Evolutionary conservation across 2,888 invertebrate genomes (phyloP), one percentile per base, ranked within the genome.

Genomic region (Melanchra persicariae): DNA sequence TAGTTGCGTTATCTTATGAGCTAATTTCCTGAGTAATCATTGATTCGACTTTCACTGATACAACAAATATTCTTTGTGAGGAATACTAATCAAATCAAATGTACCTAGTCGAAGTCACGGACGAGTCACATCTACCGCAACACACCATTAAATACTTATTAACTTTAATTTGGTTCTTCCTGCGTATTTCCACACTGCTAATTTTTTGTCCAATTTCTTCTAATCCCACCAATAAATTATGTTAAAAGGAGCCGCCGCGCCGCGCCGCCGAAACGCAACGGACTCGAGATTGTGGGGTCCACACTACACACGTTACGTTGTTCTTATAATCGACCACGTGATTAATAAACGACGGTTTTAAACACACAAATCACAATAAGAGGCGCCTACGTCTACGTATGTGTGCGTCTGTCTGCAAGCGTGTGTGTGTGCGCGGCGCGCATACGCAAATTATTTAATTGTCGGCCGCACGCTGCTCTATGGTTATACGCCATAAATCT

Each of bases 391-490:
- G 68, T 51, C 49, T 58, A 71, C 68, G 61, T 22, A 12, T 37
- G 70, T 49, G 61, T 70, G 61, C 54, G 59, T 64, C 34, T 43
- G 58, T 30, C 37, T 47, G 9, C 34, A n/a, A 10, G 34, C 6
- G 64, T 71, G 19, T 15, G 37, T 30, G 34, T 52, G 70, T 69
- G 80, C 70, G 84, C 76, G 83, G 81, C 68, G 85, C 83, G 89
- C 87, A 91, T 94, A 95, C 91, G 95, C 95, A 95, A 95, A 95
- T 95, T 90, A 91, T 94, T 94, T 95, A 94, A 95, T 94, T 94
- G 94, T 89, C 87, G 86, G 83, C 86, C 82, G 84, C 87, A 85
- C 80, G 87, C 86, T 85, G 92, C 92, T 91, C 94, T 94, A 91
- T 95, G 92, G 91, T 95, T 95, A 95, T 85, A 78, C 88, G 87